Evolutionary conservation across 2,797 vertebrate species (phyloP).

Genomic region (Antennarius maculatus): DNA sequence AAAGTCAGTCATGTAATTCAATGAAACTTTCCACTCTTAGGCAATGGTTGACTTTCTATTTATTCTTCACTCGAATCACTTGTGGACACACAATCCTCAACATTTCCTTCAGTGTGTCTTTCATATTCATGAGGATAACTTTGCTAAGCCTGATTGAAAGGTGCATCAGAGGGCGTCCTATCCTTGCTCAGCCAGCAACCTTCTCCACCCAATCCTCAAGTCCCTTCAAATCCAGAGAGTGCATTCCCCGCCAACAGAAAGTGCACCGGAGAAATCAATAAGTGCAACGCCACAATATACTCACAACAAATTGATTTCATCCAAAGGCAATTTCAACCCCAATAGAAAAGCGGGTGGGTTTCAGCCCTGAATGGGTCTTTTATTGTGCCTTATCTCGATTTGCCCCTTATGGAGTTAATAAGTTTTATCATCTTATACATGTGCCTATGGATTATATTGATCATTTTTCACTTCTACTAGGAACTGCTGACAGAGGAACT

Average conservation of each 20-base stretch:
- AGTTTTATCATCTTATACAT: conserved; percentile 72
- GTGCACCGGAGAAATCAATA: conserved; percentile 78
- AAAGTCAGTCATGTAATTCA: conserved; percentile 20
- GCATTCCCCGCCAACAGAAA: conserved; percentile 63
- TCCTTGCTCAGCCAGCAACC: conserved; percentile 67
- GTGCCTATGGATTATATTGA: conserved; percentile 75
- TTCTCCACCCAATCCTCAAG: conserved; percentile 59
- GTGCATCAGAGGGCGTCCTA: conserved; percentile 78
- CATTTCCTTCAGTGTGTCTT: conserved; percentile 62
- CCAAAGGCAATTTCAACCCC: conserved; percentile 74
- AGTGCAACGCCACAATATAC: conserved; percentile 81
- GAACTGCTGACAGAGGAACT: conserved; percentile 48
- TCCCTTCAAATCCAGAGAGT: conserved; percentile 66
- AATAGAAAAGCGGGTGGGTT: conserved; percentile 59
- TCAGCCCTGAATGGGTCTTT: conserved; percentile 54
- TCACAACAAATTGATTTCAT: conserved; percentile 82
- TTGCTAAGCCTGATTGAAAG: conserved; percentile 82
- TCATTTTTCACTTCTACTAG: conserved; percentile 62
- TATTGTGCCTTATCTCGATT: conserved; percentile 61
- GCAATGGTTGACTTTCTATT: conserved; percentile 31
- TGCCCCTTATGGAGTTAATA: conserved; percentile 71
- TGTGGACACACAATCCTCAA: conserved; percentile 50
- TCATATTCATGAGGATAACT: conserved; percentile 81
- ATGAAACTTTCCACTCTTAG: conserved; percentile 38
- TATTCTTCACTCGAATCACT: conserved; percentile 33